Percentiles rank a stretch among this genome's conserved stretches.
Evolutionary conservation across 2,888 invertebrate genomes (phyloP).

Genomic region (Leptothorax acervorum): DNA sequence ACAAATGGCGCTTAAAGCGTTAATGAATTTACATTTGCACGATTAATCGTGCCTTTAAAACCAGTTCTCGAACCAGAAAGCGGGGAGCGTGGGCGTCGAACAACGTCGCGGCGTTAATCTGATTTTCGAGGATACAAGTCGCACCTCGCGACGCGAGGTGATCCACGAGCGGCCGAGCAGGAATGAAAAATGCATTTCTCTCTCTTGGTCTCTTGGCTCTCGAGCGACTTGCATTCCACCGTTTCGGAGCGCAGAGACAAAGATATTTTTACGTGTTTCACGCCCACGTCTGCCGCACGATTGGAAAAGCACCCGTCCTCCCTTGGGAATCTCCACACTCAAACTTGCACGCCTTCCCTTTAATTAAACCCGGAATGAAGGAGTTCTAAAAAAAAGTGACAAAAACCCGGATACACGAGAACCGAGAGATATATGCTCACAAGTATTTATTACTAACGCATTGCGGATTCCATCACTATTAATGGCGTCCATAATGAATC

Average conservation of each 20-base stretch:
- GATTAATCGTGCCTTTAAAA: constrained; percentile 34
- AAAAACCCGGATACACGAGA: not conserved
- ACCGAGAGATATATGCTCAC: not conserved
- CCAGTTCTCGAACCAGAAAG: constrained; percentile 9
- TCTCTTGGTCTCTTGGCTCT: not conserved
- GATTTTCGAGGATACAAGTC: constrained; percentile 47
- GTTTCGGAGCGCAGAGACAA: constrained; percentile 14
- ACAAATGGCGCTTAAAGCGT: constrained; percentile 17
- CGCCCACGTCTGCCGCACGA: constrained; percentile 33
- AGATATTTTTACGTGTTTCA: constrained; percentile 36
- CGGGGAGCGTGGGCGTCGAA: constrained; percentile 24
- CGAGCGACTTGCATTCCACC: not conserved
- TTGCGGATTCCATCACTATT: constrained; percentile 19
- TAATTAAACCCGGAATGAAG: not conserved
- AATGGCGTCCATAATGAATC: constrained; percentile 25
- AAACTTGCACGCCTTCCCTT: not conserved
- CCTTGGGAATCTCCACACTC: not conserved
- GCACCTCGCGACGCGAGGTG: constrained; percentile 24
- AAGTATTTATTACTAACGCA: constrained; percentile 29
- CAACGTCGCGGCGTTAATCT: constrained; percentile 43
- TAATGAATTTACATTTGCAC: constrained; percentile 42
- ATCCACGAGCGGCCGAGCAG: constrained; percentile 6
- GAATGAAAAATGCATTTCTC: constrained; percentile 40
- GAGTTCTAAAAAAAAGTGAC: not conserved
- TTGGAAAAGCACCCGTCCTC: constrained; percentile 15